Conservation (phyloP, 2,888 invertebrate genomes). For the Pediacus dermestoides region DNA sequence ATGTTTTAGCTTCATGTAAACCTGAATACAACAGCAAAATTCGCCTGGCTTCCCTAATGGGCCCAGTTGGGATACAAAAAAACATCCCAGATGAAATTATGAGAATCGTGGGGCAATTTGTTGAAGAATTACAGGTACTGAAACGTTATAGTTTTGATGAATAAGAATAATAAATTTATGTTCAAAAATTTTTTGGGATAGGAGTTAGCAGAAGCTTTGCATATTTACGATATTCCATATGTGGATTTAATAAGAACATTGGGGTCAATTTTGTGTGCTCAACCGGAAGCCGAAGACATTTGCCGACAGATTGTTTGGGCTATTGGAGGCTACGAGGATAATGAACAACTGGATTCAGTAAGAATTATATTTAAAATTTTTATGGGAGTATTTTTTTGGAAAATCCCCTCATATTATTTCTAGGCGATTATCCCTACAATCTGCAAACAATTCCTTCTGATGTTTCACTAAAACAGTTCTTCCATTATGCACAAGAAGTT, state of each 20-base stretch:
- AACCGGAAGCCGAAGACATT: constrained; percentile 2
- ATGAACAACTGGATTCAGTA: constrained; percentile 9
- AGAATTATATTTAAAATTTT: not conserved
- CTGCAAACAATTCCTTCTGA: constrained; percentile 10
- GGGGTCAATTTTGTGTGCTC: constrained; percentile 6
- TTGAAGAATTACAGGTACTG: no score
- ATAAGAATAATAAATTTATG: no score
- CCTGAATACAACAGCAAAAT: constrained; percentile 63
- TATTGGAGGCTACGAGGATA: constrained; percentile 8
- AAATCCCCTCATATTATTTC: no score
- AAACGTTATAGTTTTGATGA: no score
- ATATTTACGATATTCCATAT: constrained; percentile 8
- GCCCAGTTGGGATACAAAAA: constrained; percentile 46
- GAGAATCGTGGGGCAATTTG: constrained; percentile 2
- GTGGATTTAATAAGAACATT: constrained; percentile 11
- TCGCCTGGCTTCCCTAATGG: constrained; percentile 59
- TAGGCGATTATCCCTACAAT: constrained; percentile 8
- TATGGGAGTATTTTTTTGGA: no score
- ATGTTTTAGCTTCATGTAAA: constrained; percentile 57
- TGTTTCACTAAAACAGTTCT: constrained; percentile 11
- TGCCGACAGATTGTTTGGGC: constrained; percentile 7
- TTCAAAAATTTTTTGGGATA: no score
- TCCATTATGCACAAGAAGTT: constrained; percentile 10
- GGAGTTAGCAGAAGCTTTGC: constrained; percentile 1
- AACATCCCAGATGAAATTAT: constrained; percentile 8